Evolutionary conservation across 92 coral and sea anemone species (phyloP).

Genomic region (Muricea muricata): DNA sequence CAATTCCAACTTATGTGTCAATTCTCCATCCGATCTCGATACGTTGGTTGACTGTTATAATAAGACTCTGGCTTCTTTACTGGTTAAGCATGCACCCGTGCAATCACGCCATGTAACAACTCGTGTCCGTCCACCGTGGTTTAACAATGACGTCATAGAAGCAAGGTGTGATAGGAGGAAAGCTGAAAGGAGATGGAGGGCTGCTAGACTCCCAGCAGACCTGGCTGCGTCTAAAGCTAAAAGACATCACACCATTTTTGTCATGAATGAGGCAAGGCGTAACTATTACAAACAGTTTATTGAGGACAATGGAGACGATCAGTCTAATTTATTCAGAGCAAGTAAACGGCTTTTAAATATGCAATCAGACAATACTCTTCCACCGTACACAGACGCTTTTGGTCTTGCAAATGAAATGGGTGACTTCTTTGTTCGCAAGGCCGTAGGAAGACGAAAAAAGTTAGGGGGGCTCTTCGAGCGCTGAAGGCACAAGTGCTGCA

Average conservation of each 20-base stretch:
- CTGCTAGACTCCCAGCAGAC: too few species aligned
- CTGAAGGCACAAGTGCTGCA: too few species aligned
- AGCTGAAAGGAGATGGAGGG: too few species aligned
- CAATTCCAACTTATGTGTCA: not conserved
- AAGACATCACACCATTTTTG: too few species aligned
- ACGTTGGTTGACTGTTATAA: constrained; percentile 52
- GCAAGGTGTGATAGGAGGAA: too few species aligned
- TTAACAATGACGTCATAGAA: too few species aligned
- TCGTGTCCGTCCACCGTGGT: too few species aligned
- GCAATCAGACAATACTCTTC: not conserved
- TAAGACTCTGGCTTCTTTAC: constrained; percentile 19
- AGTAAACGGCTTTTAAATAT: constrained; percentile 4
- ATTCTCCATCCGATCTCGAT: constrained; percentile 45
- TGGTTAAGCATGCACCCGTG: constrained; percentile 59
- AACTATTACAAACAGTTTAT: constrained; percentile 45
- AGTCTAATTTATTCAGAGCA: constrained; percentile 46
- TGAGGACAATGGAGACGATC: constrained; percentile 50
- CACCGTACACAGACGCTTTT: constrained; percentile 43
- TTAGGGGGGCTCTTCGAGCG: too few species aligned
- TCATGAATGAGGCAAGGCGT: constrained; percentile 59
- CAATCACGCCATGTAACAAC: too few species aligned
- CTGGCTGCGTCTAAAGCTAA: too few species aligned
- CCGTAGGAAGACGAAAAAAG: too few species aligned
- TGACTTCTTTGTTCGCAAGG: constrained; percentile 31
- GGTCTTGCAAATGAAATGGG: constrained; percentile 49